These are phyloP conservation scores for Peromyscus attwateri DNA, from an alignment of 2,797 vertebrate genomes.

Conservation along the genomic window DNA sequence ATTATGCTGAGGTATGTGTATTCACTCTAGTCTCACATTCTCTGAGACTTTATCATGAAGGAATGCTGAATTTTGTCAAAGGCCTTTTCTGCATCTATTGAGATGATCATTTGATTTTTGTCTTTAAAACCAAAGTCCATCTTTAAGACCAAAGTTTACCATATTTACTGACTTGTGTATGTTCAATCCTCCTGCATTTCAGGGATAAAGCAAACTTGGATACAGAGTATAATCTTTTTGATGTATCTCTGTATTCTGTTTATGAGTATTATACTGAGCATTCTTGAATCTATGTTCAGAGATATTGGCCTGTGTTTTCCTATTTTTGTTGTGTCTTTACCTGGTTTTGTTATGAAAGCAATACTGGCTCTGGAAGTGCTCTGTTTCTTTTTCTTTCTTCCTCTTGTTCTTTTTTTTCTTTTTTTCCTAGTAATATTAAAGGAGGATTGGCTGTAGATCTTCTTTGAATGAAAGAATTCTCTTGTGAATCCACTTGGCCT, in stretches of 20 bases:
- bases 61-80: not conserved
- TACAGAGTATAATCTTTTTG: not conserved
- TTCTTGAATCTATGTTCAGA: not conserved
- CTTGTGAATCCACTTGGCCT: not conserved
- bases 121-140: not conserved
- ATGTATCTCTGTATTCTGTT: not conserved
- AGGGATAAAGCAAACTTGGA: not conserved
- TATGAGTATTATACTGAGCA: not conserved
- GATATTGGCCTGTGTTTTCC: no score
- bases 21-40: not conserved
- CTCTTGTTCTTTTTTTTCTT: not conserved
- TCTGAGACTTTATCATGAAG: not conserved
- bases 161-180: not conserved
- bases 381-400: not conserved
- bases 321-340: not conserved
- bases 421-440: not conserved
- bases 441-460: not conserved
- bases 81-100: not conserved
- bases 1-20: not conserved
- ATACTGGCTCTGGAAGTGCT: not conserved
- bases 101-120: not conserved
- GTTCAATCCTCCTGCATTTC: not conserved
- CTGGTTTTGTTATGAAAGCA: not conserved
- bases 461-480: not conserved
- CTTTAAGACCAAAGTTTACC: not conserved